These are phyloP conservation scores for Apotomis capreana DNA, from an alignment of 2,888 invertebrate genomes.

Conservation along the genomic window DNA sequence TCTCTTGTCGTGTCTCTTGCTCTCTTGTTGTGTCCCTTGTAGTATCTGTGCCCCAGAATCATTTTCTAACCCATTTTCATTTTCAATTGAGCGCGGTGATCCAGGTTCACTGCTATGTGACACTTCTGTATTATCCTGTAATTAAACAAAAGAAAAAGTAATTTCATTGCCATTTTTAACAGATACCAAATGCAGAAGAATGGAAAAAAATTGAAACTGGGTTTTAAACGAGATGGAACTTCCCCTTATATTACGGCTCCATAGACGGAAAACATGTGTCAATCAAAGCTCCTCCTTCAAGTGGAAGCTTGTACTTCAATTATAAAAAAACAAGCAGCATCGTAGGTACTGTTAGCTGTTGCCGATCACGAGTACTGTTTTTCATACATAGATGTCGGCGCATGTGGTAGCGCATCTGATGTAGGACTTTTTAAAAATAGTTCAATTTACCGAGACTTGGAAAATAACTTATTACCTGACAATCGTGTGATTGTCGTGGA, in stretches of 20 bases:
- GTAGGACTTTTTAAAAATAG: neutral
- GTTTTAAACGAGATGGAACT: conserved; percentile 1
- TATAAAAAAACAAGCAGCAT: conserved; percentile 9
- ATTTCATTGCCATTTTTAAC: neutral
- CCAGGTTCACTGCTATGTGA: too few species aligned
- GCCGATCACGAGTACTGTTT: conserved; percentile 19
- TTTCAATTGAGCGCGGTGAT: neutral
- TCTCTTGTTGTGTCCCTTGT: too few species aligned
- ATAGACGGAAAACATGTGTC: conserved; percentile 20
- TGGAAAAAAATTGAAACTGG: conserved; percentile 4
- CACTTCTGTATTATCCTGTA: neutral
- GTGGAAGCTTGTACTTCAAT: conserved; percentile 10
- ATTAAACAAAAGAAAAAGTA: neutral
- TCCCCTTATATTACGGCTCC: conserved; percentile 11
- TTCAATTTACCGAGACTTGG: conserved; percentile 13
- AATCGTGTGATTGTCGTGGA: neutral
- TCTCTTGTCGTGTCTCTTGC: neutral
- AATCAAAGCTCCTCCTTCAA: conserved; percentile 10
- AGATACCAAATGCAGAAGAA: conserved; percentile 6
- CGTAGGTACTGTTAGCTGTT: conserved; percentile 13
- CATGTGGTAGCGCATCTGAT: neutral
- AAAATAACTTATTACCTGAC: conserved; percentile 26
- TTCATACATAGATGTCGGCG: neutral
- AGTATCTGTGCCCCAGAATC: too few species aligned
- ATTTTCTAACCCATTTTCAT: neutral